Evolutionary conservation across 2,797 vertebrate species (phyloP).

Genomic region (Amblyraja radiata): DNA sequence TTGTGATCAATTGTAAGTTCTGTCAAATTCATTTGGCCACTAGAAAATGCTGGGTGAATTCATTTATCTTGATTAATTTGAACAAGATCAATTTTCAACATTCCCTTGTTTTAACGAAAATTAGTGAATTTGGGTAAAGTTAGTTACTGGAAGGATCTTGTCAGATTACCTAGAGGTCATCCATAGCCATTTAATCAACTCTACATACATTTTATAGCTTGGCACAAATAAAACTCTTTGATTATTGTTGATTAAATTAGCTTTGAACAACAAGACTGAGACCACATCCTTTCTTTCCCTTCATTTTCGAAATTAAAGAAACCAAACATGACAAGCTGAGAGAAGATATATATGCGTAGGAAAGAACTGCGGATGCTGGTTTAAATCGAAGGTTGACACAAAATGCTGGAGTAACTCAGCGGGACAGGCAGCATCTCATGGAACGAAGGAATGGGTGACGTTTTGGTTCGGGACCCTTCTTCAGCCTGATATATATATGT

Average conservation of each 20-base stretch:
- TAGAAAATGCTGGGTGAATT: background rate
- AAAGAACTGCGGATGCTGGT: no score
- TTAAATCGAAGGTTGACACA: no score
- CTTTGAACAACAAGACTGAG: background rate
- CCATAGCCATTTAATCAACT: background rate
- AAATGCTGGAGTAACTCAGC: no score
- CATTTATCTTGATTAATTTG: background rate
- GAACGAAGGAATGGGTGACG: no score
- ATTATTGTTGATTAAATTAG: constrained; percentile 30
- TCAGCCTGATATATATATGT: no score
- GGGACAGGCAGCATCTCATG: no score
- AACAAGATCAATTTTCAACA: background rate
- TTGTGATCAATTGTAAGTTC: no score
- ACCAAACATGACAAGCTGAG: no score
- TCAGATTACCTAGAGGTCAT: constrained; percentile 14
- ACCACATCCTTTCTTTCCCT: background rate
- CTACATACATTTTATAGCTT: background rate
- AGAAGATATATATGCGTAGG: no score
- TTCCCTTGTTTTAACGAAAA: no score
- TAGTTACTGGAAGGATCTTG: background rate
- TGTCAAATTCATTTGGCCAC: no score
- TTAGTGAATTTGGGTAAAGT: background rate
- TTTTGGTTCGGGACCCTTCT: no score
- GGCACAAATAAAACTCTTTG: background rate
- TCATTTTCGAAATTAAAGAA: background rate